Evolutionary conservation across 1,140 invertebrate genomes (phyloP).

Genomic region (Dreissena polymorpha): DNA sequence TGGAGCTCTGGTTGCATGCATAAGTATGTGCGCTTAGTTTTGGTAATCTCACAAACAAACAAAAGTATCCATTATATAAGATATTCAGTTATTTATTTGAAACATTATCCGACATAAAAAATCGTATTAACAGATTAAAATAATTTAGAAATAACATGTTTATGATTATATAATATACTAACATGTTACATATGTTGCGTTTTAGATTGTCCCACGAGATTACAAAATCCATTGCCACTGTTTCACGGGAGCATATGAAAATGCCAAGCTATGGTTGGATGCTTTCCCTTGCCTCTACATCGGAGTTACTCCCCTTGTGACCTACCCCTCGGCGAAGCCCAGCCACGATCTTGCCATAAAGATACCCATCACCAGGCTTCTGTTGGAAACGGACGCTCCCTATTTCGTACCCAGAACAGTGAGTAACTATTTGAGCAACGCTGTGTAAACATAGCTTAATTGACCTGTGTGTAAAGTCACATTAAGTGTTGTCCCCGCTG

Average conservation of each 20-base stretch:
- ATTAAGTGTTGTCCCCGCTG: too few relatives aligned
- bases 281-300: slow-evolving; percentile 79
- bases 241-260: slow-evolving; percentile 77
- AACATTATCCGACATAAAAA: neutral
- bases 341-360: slow-evolving; percentile 76
- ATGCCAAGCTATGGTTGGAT: slow-evolving; percentile 77
- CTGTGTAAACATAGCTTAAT: too few relatives aligned
- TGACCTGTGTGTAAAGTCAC: too few relatives aligned
- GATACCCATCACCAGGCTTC: slow-evolving; percentile 78
- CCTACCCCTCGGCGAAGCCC: slow-evolving; percentile 71
- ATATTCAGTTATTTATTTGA: too few relatives aligned
- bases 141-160: too few relatives aligned
- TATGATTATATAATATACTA: too few relatives aligned
- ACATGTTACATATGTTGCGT: slow-evolving; percentile 5
- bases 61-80: too few relatives aligned
- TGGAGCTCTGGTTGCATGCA: too few relatives aligned
- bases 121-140: too few relatives aligned
- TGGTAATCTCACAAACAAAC: too few relatives aligned
- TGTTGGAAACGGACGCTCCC: slow-evolving; percentile 82
- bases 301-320: slow-evolving; percentile 80
- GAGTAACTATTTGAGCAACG: slow-evolving; percentile 4
- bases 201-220: slow-evolving; percentile 76
- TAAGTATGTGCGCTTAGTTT: too few relatives aligned
- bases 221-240: slow-evolving; percentile 81
- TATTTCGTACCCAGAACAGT: slow-evolving; percentile 79